Base-by-base conservation (phyloP, 2,113 vertebrate species). In the Daubentonia madagascariensis region DNA sequence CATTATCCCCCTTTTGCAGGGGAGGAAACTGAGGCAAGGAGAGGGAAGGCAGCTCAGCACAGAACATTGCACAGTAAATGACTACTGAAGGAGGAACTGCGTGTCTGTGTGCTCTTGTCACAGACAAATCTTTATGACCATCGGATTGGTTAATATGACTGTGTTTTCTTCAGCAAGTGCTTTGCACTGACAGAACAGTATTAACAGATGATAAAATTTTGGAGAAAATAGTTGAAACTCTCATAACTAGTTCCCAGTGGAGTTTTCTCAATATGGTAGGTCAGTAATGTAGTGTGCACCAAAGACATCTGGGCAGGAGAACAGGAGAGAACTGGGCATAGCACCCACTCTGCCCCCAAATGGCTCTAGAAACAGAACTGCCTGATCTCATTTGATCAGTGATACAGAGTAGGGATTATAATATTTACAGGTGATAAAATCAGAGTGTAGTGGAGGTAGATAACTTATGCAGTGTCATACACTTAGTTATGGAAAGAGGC, bases 291-390 rank as follows among this genome's bases (percentile, higher is more conserved):
- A 11, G 6, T 50, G 3, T 9, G 12, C 28, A 35, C 1, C 32
- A 76, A 67, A 84, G 75, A 79, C 2, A 84, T 52, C 17, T 8
- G 5, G 7, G 17, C 16, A 7, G 84, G 83, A 43, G 16, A 80
- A 43, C 2, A 40, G 61, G 52, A 37, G 35, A 23, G 5, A 35
- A 18, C 61, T 7, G 8, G 52, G 30, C 22, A 17, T n/a, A 70
- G 61, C 6, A 67, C 0, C 12, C 1, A 73, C 13, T 23, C 1
- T 59, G 9, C 17, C 18, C 0, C 28, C n/a, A 48, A 7, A 22
- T 6, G 25, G 1, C 10, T 13, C 9, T 54, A 23, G 23, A 2
- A 40, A 32, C 3, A n/a, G 92, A n/a, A 40, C 8, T 70, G 11
- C 8, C 37, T 54, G 11, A 52, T 85, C 6, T 30, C 30, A n/a